A percentile compares a stretch with the other conserved stretches of the same genome.
phyloP scores from a whole-genome alignment of 2,113 vertebrate species.

The Epinephelus fuscoguttatus region DNA sequence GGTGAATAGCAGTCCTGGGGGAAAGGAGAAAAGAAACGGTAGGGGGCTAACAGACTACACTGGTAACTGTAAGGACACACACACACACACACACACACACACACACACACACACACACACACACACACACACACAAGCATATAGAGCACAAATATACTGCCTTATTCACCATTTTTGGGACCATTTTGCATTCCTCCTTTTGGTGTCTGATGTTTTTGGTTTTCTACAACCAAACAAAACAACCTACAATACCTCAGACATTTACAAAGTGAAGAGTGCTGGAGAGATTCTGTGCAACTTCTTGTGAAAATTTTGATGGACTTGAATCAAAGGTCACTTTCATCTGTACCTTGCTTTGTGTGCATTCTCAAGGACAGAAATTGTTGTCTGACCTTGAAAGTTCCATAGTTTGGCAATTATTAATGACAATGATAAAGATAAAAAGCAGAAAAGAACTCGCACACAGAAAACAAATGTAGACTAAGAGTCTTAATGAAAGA shows the following conservation, averaged over 20 bases:
- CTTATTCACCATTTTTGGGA: too few species aligned
- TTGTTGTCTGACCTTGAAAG: neutral
- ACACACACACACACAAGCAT: neutral
- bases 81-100: neutral
- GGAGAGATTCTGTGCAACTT: too few species aligned
- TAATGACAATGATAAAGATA: too few species aligned
- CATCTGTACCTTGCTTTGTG: too few species aligned
- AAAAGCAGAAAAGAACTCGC: too few species aligned
- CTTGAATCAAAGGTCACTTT: neutral
- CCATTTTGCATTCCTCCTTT: too few species aligned
- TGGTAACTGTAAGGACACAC: slow-evolving; percentile 4
- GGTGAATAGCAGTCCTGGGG: slow-evolving; percentile 4
- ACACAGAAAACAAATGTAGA: too few species aligned
- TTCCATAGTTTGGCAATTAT: neutral
- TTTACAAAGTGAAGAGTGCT: neutral
- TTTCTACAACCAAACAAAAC: too few species aligned
- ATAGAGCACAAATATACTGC: too few species aligned
- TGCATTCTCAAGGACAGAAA: neutral
- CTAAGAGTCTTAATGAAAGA: too few species aligned
- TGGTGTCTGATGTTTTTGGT: too few species aligned
- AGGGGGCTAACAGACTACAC: slow-evolving; percentile 14
- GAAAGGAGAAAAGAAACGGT: slow-evolving; percentile 7
- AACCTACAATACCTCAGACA: too few species aligned
- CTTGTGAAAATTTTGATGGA: neutral
- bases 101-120: slow-evolving; percentile 3